Base-by-base conservation (phyloP, 2,113 vertebrate genomes). In the Laterallus jamaicensis region DNA sequence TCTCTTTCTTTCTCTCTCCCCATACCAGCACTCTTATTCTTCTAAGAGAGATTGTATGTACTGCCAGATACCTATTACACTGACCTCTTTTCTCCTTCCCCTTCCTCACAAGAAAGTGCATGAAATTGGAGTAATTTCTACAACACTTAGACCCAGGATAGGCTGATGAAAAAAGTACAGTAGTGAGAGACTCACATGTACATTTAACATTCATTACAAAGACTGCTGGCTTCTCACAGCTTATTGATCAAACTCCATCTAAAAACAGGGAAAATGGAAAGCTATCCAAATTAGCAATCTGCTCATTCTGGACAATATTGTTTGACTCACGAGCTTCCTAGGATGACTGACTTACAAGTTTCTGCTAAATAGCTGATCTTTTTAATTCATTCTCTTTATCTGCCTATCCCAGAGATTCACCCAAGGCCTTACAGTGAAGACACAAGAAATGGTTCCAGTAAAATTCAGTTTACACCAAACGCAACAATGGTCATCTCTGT, bases 271-370 rank as follows among this genome's bases (percentile, higher is more conserved):
- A 94, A 95, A 96, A 74, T 47, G 92, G 94, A 95, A 96, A 97
- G 81, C 93, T 76, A 84, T 92, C 90, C 96, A 95, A 92, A 92
- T 86, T 66, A 96, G 93, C 93, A 97, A 90, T 92, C 96, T 97
- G 97, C 92, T 97, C 90, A 56, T 92, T 92, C 93, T 92, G 93
- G 94, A 85, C 93, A 97, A 87, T 80, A 91, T 21, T 59, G 70
- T 95, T 96, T 96, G 96, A 93, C 79, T 96, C 86, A 47, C 25
- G 73, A 83, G 67, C 82, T 86, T 96, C 92, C 86, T 54, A 68
- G 60, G 79, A 96, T 60, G 84, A 97, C 87, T 88, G 90, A 82
- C 74, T 91, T 97, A 96, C 79, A 88, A 95, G 92, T 95, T 94
- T 86, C 56, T 90, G 82, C 78, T 97, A 92, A 96, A 89, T 58